Evolutionary conservation across 1,140 invertebrate genomes (phyloP).

Genomic region (Plectus sambesii): DNA sequence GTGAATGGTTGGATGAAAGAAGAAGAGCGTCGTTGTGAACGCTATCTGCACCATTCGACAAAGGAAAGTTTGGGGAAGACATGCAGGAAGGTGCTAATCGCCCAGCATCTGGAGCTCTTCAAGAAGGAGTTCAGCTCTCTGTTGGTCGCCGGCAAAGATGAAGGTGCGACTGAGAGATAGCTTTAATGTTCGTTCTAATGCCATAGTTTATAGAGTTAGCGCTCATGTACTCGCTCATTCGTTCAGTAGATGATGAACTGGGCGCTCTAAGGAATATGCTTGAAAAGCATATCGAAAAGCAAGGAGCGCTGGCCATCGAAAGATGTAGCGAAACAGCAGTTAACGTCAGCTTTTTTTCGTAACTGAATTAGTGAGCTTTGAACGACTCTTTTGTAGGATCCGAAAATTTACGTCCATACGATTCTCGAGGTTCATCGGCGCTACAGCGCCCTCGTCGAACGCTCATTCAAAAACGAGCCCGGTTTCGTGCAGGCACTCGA

Average conservation of each 20-base stretch:
- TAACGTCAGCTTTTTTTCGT: neutral
- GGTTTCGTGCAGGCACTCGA: constrained; percentile 92
- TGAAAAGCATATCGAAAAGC: constrained; percentile 81
- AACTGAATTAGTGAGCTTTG: no score
- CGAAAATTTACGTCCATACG: constrained; percentile 90
- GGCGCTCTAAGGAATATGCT: constrained; percentile 72
- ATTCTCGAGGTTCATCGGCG: constrained; percentile 94
- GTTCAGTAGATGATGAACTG: constrained; percentile 79
- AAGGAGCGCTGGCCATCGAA: constrained; percentile 81
- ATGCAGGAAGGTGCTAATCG: constrained; percentile 89
- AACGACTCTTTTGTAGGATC: constrained; percentile 60
- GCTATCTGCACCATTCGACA: constrained; percentile 89
- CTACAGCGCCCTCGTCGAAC: constrained; percentile 80
- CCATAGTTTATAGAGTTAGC: constrained; percentile 81
- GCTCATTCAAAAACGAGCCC: constrained; percentile 88
- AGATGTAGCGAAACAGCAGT: constrained; percentile 68
- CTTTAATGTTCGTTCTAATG: no score
- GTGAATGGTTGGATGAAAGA: constrained; percentile 79
- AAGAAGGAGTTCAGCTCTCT: constrained; percentile 93
- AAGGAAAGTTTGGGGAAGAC: constrained; percentile 67
- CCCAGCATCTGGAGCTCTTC: constrained; percentile 90
- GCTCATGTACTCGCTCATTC: constrained; percentile 86
- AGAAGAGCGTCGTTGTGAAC: constrained; percentile 77
- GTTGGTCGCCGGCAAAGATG: constrained; percentile 82
- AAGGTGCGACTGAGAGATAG: no score